Base-by-base conservation (phyloP, 2,113 vertebrate species). In the Columbina picui region DNA sequence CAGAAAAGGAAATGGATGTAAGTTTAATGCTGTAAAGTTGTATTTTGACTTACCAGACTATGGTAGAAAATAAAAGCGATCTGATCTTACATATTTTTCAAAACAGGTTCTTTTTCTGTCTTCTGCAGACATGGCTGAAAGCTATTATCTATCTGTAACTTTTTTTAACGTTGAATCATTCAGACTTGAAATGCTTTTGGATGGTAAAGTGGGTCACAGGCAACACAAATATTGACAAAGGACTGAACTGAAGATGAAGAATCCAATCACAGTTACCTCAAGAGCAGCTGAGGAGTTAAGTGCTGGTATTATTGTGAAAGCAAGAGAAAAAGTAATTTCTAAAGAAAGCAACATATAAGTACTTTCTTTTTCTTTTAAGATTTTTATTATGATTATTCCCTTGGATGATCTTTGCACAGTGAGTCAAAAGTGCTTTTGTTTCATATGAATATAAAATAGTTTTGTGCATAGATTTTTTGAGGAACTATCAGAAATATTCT, bases 351-450 rank as follows among this genome's bases (percentile, higher is more conserved):
- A 80, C 45, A 92, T 45, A 83, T 65, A 95, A 88, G 56, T 18
- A 75, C 55, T 94, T 90, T 76, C 39, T 80, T 74, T 74, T 73
- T 41, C 32, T 61, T 84, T 79, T 50, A 59, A 82, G 84, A 96
- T 88, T 81, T 82, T 84, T 87, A 75, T 80, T 78, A 78, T 55
- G 63, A 93, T 96, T 94, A 81, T 38, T 80, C 64, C 12, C 27
- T 77, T 70, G 86, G 59, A 92, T 92, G 30, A 79, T 77, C 50
- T 89, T 61, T 63, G 61, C 36, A 79, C 19, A 73, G 25, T 3
- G 17, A 82, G 43, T 71, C 52, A 92, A 81, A 87, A 82, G 14
- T 89, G 53, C 57, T 79, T 93, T 95, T 91, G 57, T 76, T 87
- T 95, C 49, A 94, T 45, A 79, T 79, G 57, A 93, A 88, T 92